These are phyloP conservation scores for Montipora capricornis DNA, from an alignment of 64 coral and sea anemone genomes.

Conservation along the genomic window DNA sequence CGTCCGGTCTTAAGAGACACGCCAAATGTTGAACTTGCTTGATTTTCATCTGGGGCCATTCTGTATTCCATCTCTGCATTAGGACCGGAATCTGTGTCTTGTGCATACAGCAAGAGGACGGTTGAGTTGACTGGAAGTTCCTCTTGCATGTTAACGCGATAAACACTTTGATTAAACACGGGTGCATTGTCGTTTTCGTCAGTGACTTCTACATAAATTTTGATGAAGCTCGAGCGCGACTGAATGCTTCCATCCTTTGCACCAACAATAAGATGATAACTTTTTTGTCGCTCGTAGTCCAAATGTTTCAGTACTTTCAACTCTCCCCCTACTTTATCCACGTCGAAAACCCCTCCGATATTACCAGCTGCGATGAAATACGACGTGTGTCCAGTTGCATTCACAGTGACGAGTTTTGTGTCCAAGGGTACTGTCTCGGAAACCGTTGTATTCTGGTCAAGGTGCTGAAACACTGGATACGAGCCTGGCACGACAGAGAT, in stretches of 20 bases:
- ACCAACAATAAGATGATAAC: constrained; percentile 81
- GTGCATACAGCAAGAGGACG: constrained; percentile 43
- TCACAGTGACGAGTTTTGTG: constrained; percentile 72
- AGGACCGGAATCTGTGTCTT: constrained; percentile 74
- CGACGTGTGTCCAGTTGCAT: constrained; percentile 78
- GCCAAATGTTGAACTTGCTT: constrained; percentile 41
- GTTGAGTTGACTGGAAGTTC: constrained; percentile 52
- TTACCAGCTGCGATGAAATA: constrained; percentile 91
- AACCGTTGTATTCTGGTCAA: constrained; percentile 56
- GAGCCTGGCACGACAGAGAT: constrained; percentile 29
- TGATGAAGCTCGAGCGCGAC: constrained; percentile 58
- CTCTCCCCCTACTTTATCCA: constrained; percentile 70
- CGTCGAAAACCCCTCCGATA: constrained; percentile 67
- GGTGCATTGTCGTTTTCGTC: constrained; percentile 90
- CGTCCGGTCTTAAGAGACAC: constrained; percentile 66
- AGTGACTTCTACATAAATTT: constrained; percentile 41
- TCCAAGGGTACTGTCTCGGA: constrained; percentile 71
- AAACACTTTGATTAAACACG: constrained; percentile 72
- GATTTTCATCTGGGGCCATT: constrained; percentile 29
- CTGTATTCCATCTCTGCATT: constrained; percentile 78
- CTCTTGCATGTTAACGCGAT: constrained; percentile 66
- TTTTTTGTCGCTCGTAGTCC: constrained; percentile 74
- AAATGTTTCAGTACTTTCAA: constrained; percentile 73
- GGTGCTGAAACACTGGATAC: constrained; percentile 83
- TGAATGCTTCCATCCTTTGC: constrained; percentile 78